phyloP scores from a whole-genome alignment of 1,140 invertebrate genomes.

The Drosophila varians region DNA sequence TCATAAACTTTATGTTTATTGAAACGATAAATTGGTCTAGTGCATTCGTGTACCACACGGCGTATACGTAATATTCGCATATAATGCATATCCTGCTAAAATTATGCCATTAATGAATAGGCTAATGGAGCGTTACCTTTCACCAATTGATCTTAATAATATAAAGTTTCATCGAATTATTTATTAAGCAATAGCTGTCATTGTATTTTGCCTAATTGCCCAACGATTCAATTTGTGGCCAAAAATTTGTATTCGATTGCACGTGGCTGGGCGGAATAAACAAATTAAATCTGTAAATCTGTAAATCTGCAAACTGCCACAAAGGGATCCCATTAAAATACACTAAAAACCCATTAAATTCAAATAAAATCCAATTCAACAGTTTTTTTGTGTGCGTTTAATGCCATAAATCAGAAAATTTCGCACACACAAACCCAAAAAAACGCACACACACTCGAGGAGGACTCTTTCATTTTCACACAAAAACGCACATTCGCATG shows the following conservation, averaged over 20 bases:
- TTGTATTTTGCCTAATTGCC: slow-evolving; percentile 11
- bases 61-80: slow-evolving; percentile 58
- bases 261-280: slow-evolving; percentile 8
- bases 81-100: not conserved
- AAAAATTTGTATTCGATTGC: slow-evolving; percentile 19
- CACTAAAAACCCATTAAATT: slow-evolving; percentile 80
- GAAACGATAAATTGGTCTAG: slow-evolving; percentile 77
- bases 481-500: slow-evolving; percentile 7
- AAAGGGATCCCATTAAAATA: slow-evolving; percentile 78
- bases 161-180: not conserved
- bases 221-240: slow-evolving; percentile 34
- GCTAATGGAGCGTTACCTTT: not conserved
- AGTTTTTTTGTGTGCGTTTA: slow-evolving; percentile 72
- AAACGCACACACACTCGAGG: not conserved
- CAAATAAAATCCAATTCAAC: slow-evolving; percentile 75
- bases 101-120: slow-evolving; percentile 6
- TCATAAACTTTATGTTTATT: slow-evolving; percentile 82
- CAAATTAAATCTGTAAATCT: slow-evolving; percentile 46
- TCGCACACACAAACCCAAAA: slow-evolving; percentile 47
- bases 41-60: slow-evolving; percentile 29
- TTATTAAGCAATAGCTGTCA: not conserved
- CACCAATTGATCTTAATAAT: not conserved
- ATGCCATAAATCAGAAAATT: slow-evolving; percentile 77
- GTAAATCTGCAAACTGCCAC: slow-evolving; percentile 66
- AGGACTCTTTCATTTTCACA: slow-evolving; percentile 36